phyloP scores from a whole-genome alignment of 2,888 invertebrate species.

The Acholoe squamosa region DNA sequence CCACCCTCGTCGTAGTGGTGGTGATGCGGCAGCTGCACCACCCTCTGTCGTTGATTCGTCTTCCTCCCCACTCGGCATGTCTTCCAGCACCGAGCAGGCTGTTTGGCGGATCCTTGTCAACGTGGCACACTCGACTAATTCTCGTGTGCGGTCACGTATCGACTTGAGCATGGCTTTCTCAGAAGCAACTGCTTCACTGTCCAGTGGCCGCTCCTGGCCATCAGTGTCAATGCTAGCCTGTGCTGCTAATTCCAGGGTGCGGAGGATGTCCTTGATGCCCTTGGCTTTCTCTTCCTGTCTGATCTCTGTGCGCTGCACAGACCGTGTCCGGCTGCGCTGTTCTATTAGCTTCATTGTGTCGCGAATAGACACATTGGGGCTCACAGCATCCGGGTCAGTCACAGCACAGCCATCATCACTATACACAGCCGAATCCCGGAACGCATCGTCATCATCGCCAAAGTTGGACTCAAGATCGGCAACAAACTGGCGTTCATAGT shows the following conservation, averaged over 20 bases:
- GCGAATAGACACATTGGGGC: slow-evolving; percentile 51
- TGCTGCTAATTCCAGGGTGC: slow-evolving; percentile 59
- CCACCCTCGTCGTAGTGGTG: slow-evolving; percentile 56
- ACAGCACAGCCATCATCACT: slow-evolving; percentile 85
- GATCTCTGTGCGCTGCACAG: slow-evolving; percentile 55
- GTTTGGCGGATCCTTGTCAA: slow-evolving; percentile 68
- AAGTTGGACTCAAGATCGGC: slow-evolving; percentile 63
- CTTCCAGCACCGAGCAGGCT: slow-evolving; percentile 62
- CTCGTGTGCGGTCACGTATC: slow-evolving; percentile 65
- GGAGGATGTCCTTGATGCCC: slow-evolving; percentile 64
- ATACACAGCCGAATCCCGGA: slow-evolving; percentile 92
- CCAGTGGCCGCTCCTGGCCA: not conserved
- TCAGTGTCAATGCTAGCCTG: not conserved
- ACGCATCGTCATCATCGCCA: slow-evolving; percentile 85
- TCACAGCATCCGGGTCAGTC: slow-evolving; percentile 67
- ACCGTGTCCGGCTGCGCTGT: slow-evolving; percentile 36
- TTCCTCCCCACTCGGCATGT: slow-evolving; percentile 42
- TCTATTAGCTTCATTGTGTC: slow-evolving; percentile 66
- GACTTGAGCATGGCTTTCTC: slow-evolving; percentile 59
- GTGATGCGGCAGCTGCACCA: not conserved
- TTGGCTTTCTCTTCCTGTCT: slow-evolving; percentile 64
- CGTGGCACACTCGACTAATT: slow-evolving; percentile 67
- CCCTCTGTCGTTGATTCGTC: not conserved
- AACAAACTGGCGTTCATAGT: slow-evolving; percentile 82
- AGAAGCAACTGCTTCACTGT: not conserved